Base-by-base conservation (phyloP, 2,888 invertebrate species). In the Leptura quadrifasciata region DNA sequence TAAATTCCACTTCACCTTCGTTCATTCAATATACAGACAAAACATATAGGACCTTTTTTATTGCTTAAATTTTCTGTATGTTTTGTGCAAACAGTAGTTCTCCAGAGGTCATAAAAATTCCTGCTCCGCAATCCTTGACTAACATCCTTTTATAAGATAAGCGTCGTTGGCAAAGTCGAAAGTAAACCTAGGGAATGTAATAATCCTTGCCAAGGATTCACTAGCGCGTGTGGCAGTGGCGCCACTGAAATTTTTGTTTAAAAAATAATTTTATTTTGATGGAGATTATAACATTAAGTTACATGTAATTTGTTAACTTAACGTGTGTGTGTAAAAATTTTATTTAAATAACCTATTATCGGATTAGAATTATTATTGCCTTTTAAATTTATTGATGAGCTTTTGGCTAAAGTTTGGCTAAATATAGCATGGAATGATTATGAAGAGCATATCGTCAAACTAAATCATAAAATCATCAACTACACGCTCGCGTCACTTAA, bases 121-220 rank as follows among this genome's bases (percentile, higher is more conserved):
- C 75, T 67, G 54, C 60, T 71, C 55, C 65, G 75, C 65, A 75
- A 72, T 55, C 61, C 75, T 61, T 52, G 67, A 68, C 75, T 72
- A 75, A 75, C 75, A 71, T 65, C 65, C 65, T 71, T 65, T 65
- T 58, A 71, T 71, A 72, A 64, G 63, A 61, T 54, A 63, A 72
- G 63, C 61, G 64, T 65, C 63, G 74, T 72, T 74, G 78, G 71
- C 67, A 76, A 67, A 75, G 73, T 78, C 73, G 70, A 57, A 76
- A 78, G 72, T 68, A 71, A 73, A 75, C 63, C 73, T 61, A 61
- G 68, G 74, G 74, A 75, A 78, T 78, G 77, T 71, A 73, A 77
- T 77, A 72, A 72, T 75, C 77, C 64, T 52, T 39, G 21, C 55
- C 12, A 61, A 24, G 70, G 54, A 67, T 77, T 61, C 70, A 54